Evolutionary conservation across 2,888 invertebrate genomes (phyloP), one percentile per base, ranked within the genome.

Genomic region (Oscheius myriophilus): DNA sequence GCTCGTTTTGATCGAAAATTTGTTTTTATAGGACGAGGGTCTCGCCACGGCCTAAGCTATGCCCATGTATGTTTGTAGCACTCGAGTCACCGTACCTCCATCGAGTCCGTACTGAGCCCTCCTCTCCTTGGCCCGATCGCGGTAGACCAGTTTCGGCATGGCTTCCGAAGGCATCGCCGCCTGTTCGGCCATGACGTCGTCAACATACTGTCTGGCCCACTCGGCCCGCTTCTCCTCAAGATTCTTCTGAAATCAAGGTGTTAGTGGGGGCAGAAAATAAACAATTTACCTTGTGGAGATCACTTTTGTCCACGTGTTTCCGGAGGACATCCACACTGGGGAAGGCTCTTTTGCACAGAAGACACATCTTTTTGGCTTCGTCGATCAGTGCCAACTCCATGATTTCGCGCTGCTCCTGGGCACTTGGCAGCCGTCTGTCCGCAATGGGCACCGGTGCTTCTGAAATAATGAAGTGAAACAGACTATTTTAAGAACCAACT

Each of bases 101-200:
- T 79, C 77, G 12, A 76, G 57, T 46, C 96, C 96, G 86, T 93
- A 96, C 87, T 96, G 96, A 84, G 93, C 90, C 59, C 98, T 89
- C 43, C 98, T 90, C 85, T 98, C 98, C 82, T 96, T 96, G 0
- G 98, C 98, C 51, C 98, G 90, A 87, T 98, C 98, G 69, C 97
- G 90, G 87, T 98, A 98, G 3, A 73, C 75, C 23, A 73, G 72
- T 41, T 71, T 77, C 25, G 70, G 69, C 11, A 21, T 25, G 16
- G 45, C n/a, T 16, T 18, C 3, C 25, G 23, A 16, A 11, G n/a
- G 33, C 1, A 42, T 12, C n/a, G 16, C 14, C 26, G 41, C 66
- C 45, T 21, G 33, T 16, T 42, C 67, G 1, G 4, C 42, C 26
- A 61, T 33, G 39, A 51, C 7, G 41, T 59, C 21, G 25, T 55